phyloP scores from a whole-genome alignment of 2,113 vertebrate species.

The Sclerurus mexicanus region DNA sequence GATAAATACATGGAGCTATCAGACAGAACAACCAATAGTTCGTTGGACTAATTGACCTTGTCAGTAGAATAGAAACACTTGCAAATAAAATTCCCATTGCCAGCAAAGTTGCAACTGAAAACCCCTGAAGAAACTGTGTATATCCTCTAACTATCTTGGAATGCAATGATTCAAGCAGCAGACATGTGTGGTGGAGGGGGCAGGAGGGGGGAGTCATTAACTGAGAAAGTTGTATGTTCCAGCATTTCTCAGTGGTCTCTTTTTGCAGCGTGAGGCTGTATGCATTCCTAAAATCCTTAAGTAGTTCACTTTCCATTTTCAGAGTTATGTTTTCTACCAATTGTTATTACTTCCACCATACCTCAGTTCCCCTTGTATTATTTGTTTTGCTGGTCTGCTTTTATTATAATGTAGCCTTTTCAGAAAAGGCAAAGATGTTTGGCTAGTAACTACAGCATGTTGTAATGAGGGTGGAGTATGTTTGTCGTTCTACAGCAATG shows the following conservation, averaged over 20 bases:
- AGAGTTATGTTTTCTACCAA: background rate
- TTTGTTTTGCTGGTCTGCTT: slow-evolving; percentile 12
- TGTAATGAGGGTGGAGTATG: slow-evolving; percentile 54
- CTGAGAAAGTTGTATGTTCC: background rate
- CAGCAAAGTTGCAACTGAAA: slow-evolving; percentile 64
- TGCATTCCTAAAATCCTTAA: background rate
- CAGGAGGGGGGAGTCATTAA: background rate
- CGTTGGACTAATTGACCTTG: slow-evolving; percentile 70
- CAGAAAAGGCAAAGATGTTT: slow-evolving; percentile 45
- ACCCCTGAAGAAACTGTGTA: slow-evolving; percentile 54
- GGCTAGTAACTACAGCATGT: slow-evolving; percentile 11
- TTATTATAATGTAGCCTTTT: slow-evolving; percentile 28
- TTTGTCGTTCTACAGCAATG: slow-evolving; percentile 46
- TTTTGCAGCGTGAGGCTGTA: background rate
- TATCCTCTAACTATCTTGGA: slow-evolving; percentile 59
- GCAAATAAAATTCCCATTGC: slow-evolving; percentile 70
- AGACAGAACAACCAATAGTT: slow-evolving; percentile 68
- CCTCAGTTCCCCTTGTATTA: background rate
- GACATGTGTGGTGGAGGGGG: background rate
- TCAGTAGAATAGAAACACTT: slow-evolving; percentile 73
- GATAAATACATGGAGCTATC: slow-evolving; percentile 66
- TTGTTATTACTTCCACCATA: background rate
- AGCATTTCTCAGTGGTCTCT: slow-evolving; percentile 12
- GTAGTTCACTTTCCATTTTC: background rate
- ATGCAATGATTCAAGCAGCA: slow-evolving; percentile 60